Conservation (phyloP, 2,797 vertebrate genomes). For the Gadopsis marmoratus region DNA sequence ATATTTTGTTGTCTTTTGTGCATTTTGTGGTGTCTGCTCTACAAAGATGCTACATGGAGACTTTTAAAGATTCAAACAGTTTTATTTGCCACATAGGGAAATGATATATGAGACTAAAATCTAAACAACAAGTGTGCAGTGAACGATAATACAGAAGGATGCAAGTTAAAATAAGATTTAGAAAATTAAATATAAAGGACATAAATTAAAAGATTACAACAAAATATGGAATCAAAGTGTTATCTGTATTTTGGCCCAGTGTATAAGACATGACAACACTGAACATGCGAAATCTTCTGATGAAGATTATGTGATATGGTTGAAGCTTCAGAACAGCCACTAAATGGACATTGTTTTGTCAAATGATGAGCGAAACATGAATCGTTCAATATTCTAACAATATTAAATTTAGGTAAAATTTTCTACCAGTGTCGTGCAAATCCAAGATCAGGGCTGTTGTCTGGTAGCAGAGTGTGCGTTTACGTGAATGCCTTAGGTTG, state of each 20-base stretch:
- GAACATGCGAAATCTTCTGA: background rate
- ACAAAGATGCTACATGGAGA: no score
- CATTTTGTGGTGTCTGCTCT: background rate
- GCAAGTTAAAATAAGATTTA: background rate
- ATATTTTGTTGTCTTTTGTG: background rate
- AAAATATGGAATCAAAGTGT: background rate
- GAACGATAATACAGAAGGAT: background rate
- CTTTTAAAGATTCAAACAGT: constrained; percentile 1
- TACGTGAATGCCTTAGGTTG: background rate
- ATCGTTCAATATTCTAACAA: background rate
- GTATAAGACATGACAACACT: no score
- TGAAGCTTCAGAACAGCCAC: background rate
- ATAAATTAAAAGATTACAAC: background rate
- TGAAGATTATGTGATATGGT: background rate
- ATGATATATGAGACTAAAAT: background rate
- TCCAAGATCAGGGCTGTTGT: background rate
- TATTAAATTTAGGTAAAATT: background rate
- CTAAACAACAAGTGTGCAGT: background rate
- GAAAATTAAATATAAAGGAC: background rate
- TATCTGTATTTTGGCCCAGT: no score
- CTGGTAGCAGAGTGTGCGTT: background rate
- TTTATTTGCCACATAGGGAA: background rate
- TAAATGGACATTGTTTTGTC: background rate
- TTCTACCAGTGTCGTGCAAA: background rate
- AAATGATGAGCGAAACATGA: background rate